Evolutionary conservation across 2,888 invertebrate species (phyloP).

Genomic region (Drosophila cognata): DNA sequence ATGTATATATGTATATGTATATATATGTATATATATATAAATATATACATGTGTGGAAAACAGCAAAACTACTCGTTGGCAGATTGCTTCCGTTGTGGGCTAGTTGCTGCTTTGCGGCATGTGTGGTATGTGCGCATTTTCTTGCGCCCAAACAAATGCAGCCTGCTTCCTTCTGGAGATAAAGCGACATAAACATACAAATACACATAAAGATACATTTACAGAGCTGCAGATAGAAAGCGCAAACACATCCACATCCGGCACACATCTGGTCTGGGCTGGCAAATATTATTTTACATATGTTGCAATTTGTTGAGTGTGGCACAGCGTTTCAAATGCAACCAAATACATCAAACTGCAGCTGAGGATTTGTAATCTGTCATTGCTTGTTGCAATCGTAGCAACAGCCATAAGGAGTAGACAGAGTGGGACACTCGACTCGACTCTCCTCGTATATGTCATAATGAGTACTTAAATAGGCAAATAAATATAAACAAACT

Average conservation of each 20-base stretch:
- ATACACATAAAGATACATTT: neutral
- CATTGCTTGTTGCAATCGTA: neutral
- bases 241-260: neutral
- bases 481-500: neutral
- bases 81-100: slow-evolving; percentile 38
- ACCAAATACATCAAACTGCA: neutral
- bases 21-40: too few relatives aligned
- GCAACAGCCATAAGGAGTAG: neutral
- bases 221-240: neutral
- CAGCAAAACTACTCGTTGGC: neutral
- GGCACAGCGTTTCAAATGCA: neutral
- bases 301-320: neutral
- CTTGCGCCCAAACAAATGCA: slow-evolving; percentile 21
- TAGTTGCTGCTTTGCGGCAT: slow-evolving; percentile 15
- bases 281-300: neutral
- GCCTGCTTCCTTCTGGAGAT: neutral
- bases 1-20: neutral
- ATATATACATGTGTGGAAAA: neutral
- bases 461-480: neutral
- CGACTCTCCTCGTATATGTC: neutral
- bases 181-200: neutral
- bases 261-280: neutral
- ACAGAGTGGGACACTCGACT: neutral
- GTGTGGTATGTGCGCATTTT: slow-evolving; percentile 15
- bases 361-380: neutral